Conservation (phyloP, 2,888 invertebrate genomes). For the Biston stratarius region DNA sequence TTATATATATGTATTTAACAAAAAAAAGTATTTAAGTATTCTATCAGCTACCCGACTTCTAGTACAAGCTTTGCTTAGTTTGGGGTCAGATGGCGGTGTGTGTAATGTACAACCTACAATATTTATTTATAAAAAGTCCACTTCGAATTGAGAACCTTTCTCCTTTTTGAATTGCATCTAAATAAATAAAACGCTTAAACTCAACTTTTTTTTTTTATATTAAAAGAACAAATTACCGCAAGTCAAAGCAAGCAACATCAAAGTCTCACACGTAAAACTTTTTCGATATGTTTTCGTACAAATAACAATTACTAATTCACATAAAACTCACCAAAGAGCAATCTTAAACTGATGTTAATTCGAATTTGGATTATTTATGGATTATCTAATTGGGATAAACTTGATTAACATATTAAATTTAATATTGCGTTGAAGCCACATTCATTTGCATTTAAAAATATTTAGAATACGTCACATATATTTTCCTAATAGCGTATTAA, state of each 20-base stretch:
- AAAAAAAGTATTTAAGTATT: no score
- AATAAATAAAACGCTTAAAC: no score
- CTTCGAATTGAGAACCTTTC: no score
- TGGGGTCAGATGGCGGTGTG: no score
- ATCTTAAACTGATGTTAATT: slow-evolving; percentile 28
- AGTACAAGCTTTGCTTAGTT: no score
- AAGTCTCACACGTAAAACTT: not conserved
- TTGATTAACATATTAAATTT: slow-evolving; percentile 42
- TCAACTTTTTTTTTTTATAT: no score
- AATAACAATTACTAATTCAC: slow-evolving; percentile 4
- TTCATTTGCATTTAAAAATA: slow-evolving; percentile 35
- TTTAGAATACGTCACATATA: slow-evolving; percentile 31
- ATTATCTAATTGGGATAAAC: slow-evolving; percentile 43
- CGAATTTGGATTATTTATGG: slow-evolving; percentile 37
- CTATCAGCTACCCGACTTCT: no score
- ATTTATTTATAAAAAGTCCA: no score
- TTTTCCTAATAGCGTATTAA: slow-evolving; percentile 39
- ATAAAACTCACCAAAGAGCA: slow-evolving; percentile 22
- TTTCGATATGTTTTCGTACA: slow-evolving; percentile 4
- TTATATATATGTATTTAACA: no score
- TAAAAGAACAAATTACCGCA: no score
- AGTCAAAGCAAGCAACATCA: not conserved
- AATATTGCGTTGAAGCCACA: slow-evolving; percentile 13
- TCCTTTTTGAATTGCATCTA: no score
- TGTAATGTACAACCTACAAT: no score